phyloP scores from a whole-genome alignment of 2,888 invertebrate species.

The Microplitis deprimator region DNA sequence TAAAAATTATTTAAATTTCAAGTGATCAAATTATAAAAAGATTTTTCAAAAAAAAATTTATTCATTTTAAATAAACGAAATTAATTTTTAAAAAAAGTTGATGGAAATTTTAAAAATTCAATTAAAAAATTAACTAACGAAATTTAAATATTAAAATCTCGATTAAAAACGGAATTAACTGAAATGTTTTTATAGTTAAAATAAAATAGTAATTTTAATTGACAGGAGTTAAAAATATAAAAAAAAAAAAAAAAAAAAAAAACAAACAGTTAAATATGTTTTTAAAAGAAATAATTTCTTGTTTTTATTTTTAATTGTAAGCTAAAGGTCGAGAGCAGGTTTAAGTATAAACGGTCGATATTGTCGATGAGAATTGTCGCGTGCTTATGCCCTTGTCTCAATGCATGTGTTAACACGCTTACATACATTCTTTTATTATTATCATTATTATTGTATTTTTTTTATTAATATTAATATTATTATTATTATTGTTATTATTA shows the following conservation, averaged over 20 bases:
- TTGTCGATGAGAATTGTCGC: slow-evolving; percentile 22
- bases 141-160: too few relatives aligned
- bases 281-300: not conserved
- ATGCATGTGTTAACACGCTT: slow-evolving; percentile 13
- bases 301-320: slow-evolving; percentile 31
- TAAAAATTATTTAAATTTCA: too few relatives aligned
- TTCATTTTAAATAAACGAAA: too few relatives aligned
- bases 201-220: too few relatives aligned
- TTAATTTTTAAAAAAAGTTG: too few relatives aligned
- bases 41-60: too few relatives aligned
- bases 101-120: too few relatives aligned
- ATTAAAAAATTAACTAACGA: too few relatives aligned
- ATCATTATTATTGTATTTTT: slow-evolving; percentile 9
- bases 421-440: slow-evolving; percentile 6
- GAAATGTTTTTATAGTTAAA: too few relatives aligned
- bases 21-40: too few relatives aligned
- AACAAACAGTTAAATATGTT: not conserved
- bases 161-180: too few relatives aligned
- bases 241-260: not conserved
- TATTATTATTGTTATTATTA: not conserved
- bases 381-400: slow-evolving; percentile 23
- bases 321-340: slow-evolving; percentile 40
- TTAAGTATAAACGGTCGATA: slow-evolving; percentile 33
- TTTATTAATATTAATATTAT: not conserved
- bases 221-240: not conserved